Evolutionary conservation across 2,113 vertebrate species (phyloP), one percentile per base, ranked within the genome.

Genomic region (Empidonax traillii): DNA sequence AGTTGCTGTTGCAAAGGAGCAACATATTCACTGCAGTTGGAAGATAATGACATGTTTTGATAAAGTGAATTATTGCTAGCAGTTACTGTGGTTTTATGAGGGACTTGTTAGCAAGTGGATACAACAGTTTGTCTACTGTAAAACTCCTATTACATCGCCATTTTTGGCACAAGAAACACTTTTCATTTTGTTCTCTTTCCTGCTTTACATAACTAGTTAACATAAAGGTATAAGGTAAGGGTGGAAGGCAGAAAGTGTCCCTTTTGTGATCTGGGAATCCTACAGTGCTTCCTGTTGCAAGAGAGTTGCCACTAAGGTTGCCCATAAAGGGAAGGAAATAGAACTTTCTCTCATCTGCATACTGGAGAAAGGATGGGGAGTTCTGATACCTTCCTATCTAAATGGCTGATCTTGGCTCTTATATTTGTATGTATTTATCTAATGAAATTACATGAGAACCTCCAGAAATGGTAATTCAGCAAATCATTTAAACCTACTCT

Each of bases 321-420:
- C 31, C 17, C 14, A 1, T 6, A 10, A 4, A 67, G 30, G 23
- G 31, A 25, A 49, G 22, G 62, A 85, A 30, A 27, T 28, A 49
- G 19, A 62, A 4, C 24, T 27, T 27, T 39, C 1, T 2, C 9
- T 75, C n/a, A 49, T 17, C 14, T 33, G 33, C 1, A 2, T 28
- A 10, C 17, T 30, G 12, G 19, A 33, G 16, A 49, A 75, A 49
- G n/a, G 21, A 44, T 8, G n/a, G 18, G 27, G 30, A 33, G 24
- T 37, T 68, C 25, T 55, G 39, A 33, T 6, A 28, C 28, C 28
- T 72, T 79, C 23, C 18, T 20, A 0, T 35, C 19, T 4, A 10
- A 14, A 33, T 14, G 6, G 17, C 39, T 41, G 10, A 22, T 28
- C 37, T 62, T 49, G 39, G 13, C 17, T 13, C 84, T 62, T 67